A percentile compares a stretch with the other conserved stretches of the same genome.
Evolutionary conservation across 53 echinoderm and acorn worm species (phyloP).

Genomic region (Henricia sp.): DNA sequence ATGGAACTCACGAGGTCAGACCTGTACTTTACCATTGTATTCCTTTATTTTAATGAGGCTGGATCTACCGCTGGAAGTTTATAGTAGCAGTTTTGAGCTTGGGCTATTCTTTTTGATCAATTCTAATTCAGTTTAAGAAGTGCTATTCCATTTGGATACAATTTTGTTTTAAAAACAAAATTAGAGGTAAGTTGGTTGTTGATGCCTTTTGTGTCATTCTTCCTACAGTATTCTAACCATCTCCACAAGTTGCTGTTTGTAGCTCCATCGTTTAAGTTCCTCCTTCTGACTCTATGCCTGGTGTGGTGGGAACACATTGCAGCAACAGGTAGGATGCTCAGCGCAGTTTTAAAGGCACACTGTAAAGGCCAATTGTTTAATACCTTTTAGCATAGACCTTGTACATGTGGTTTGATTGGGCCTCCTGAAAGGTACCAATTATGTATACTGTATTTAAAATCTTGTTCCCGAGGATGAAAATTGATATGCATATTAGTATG

Average conservation of each 20-base stretch:
- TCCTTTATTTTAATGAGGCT: no score
- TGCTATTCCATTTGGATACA: not conserved
- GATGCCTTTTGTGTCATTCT: not conserved
- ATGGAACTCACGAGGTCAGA: no score
- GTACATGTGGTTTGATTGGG: no score
- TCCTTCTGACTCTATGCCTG: slow-evolving; percentile 76
- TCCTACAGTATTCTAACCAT: slow-evolving; percentile 82
- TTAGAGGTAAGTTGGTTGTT: not conserved
- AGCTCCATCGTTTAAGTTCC: slow-evolving; percentile 85
- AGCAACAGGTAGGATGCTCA: slow-evolving; percentile 75
- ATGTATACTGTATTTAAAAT: no score
- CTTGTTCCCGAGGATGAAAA: no score
- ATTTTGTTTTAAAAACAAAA: not conserved
- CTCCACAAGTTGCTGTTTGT: slow-evolving; percentile 92
- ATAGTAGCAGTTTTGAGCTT: not conserved
- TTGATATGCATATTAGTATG: no score
- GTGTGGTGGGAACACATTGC: slow-evolving; percentile 82
- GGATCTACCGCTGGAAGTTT: no score
- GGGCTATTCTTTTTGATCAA: not conserved
- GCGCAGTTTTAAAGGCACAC: no score
- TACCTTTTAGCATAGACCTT: no score
- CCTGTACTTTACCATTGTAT: no score
- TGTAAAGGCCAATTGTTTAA: no score
- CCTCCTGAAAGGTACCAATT: no score
- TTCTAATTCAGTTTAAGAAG: not conserved